These are phyloP conservation scores for Agriopis aurantiaria DNA, from an alignment of 2,888 invertebrate species.

Conservation along the genomic window DNA sequence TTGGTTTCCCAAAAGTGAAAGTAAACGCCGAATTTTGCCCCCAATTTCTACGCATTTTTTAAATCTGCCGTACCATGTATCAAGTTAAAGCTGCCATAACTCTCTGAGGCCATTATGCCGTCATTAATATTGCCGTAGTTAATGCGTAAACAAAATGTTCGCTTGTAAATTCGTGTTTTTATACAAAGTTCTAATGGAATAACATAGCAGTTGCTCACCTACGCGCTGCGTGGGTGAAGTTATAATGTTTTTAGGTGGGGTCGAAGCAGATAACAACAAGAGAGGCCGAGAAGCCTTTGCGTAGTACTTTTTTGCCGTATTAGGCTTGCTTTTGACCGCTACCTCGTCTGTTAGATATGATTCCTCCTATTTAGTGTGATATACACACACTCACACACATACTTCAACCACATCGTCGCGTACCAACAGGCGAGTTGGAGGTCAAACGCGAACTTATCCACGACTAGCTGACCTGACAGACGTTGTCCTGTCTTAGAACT, in stretches of 20 bases:
- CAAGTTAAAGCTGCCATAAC: constrained; percentile 26
- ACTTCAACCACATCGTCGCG: too few relatives aligned
- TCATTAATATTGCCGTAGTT: constrained; percentile 32
- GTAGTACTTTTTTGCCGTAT: too few relatives aligned
- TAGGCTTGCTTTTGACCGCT: too few relatives aligned
- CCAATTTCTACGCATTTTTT: constrained; percentile 13
- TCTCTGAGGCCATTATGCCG: constrained; percentile 19
- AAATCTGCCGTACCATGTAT: constrained; percentile 23
- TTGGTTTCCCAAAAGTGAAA: too few relatives aligned
- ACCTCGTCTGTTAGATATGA: too few relatives aligned
- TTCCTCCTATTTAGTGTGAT: too few relatives aligned
- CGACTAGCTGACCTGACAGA: too few relatives aligned
- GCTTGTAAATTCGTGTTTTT: constrained; percentile 40
- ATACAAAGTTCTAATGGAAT: constrained; percentile 44
- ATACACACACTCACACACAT: too few relatives aligned
- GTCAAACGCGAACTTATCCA: too few relatives aligned
- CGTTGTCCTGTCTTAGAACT: too few relatives aligned
- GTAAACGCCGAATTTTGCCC: background rate
- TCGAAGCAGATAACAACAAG: background rate
- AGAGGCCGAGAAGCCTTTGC: too few relatives aligned
- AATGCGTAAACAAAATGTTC: constrained; percentile 38
- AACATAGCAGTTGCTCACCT: constrained; percentile 19
- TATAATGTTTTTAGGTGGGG: constrained; percentile 30
- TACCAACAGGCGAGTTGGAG: too few relatives aligned
- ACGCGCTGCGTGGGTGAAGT: background rate